Evolutionary conservation across 2,113 vertebrate genomes (phyloP).

Genomic region (Chroicocephalus ridibundus): DNA sequence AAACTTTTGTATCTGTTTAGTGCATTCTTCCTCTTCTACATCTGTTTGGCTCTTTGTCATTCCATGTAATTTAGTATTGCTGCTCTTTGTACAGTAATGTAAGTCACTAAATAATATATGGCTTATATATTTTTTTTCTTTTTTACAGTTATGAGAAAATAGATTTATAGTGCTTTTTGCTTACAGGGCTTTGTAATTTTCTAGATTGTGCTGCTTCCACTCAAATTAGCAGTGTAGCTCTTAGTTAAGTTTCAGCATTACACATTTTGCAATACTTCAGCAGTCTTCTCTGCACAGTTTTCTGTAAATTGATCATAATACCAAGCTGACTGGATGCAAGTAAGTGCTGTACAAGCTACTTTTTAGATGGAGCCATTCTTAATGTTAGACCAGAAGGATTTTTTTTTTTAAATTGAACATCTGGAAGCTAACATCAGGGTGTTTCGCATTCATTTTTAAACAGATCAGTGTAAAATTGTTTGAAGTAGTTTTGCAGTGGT

Average conservation of each 20-base stretch:
- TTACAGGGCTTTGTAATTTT: not conserved
- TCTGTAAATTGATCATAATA: not conserved
- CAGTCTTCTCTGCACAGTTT: not conserved
- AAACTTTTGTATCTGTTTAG: not conserved
- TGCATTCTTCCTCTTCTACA: not conserved
- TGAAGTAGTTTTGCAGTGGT: not conserved
- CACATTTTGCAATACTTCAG: accelerated
- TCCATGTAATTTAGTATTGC: not conserved
- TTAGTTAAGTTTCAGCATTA: not conserved
- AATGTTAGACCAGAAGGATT: not conserved
- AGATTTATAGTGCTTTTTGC: not conserved
- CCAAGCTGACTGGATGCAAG: not conserved
- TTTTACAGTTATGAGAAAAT: not conserved
- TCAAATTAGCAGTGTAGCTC: not conserved
- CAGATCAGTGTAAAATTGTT: not conserved
- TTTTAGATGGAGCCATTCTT: not conserved
- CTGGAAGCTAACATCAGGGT: not conserved
- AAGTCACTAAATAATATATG: not conserved
- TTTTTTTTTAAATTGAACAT: not conserved
- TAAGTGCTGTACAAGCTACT: not conserved
- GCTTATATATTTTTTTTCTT: not conserved
- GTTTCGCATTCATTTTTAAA: not conserved
- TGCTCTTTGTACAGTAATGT: not conserved
- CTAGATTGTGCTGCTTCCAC: not conserved
- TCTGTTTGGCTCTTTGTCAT: not conserved